Conservation (phyloP, 2,888 invertebrate species). For the Fragum whitleyi region DNA sequence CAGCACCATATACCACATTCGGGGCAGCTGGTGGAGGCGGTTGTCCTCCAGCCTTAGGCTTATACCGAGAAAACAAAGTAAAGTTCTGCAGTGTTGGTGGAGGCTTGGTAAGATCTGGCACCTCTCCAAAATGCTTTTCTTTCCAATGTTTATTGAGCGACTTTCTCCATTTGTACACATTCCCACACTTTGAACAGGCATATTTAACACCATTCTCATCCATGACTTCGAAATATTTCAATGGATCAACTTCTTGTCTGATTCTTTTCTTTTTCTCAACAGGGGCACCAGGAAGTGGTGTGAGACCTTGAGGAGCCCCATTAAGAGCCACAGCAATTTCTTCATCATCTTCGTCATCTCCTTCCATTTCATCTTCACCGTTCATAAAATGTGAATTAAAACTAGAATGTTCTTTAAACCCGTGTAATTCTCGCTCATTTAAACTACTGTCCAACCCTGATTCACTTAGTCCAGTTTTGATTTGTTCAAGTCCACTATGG, state of each 20-base stretch:
- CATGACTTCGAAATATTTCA: slow-evolving; percentile 82
- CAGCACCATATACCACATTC: slow-evolving; percentile 63
- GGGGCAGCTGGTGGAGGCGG: slow-evolving; percentile 65
- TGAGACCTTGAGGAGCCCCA: slow-evolving; percentile 10
- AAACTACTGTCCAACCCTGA: slow-evolving; percentile 69
- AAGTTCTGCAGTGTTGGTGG: slow-evolving; percentile 72
- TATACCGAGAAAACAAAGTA: slow-evolving; percentile 59
- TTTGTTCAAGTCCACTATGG: slow-evolving; percentile 61
- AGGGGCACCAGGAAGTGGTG: slow-evolving; percentile 25
- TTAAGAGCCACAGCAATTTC: slow-evolving; percentile 47
- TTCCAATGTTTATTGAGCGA: slow-evolving; percentile 85
- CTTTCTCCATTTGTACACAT: slow-evolving; percentile 85
- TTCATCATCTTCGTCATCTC: slow-evolving; percentile 69
- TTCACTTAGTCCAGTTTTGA: slow-evolving; percentile 63
- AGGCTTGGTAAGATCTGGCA: slow-evolving; percentile 75
- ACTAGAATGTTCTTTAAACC: slow-evolving; percentile 46
- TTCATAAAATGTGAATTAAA: slow-evolving; percentile 41
- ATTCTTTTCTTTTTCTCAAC: slow-evolving; percentile 76
- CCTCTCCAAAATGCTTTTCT: slow-evolving; percentile 84
- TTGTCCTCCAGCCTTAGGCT: slow-evolving; percentile 60
- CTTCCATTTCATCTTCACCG: slow-evolving; percentile 63
- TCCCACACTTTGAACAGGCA: slow-evolving; percentile 85
- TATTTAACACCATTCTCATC: slow-evolving; percentile 83
- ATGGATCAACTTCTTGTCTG: slow-evolving; percentile 81
- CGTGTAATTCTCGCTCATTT: slow-evolving; percentile 60